phyloP scores from a whole-genome alignment of 2,113 vertebrate species.

The Mola mola region DNA sequence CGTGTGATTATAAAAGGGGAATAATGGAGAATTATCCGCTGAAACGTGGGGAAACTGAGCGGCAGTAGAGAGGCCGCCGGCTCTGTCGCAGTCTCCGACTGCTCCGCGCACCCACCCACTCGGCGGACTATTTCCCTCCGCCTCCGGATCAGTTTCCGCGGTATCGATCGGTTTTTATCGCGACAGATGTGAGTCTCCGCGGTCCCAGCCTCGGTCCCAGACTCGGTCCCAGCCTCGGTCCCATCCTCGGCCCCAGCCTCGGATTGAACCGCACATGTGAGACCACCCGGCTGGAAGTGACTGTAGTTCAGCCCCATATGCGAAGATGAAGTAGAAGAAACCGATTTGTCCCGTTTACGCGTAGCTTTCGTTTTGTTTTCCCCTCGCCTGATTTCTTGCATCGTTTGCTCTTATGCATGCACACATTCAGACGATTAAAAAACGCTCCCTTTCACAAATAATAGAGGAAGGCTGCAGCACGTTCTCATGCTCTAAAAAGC shows the following conservation, averaged over 20 bases:
- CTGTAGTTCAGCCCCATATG: constrained; percentile 17
- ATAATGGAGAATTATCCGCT: not conserved
- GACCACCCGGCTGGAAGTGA: constrained; percentile 83
- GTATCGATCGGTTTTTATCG: constrained; percentile 96
- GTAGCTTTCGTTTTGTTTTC: too few relatives aligned
- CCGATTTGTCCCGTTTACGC: constrained; percentile 8
- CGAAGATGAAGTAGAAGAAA: not conserved
- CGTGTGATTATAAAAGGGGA: too few relatives aligned
- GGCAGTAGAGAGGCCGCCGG: constrained; percentile 53
- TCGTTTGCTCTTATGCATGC: not conserved
- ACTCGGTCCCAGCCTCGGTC: constrained; percentile 83
- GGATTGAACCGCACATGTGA: constrained; percentile 87
- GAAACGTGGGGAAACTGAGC: constrained; percentile 42
- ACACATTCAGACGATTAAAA: not conserved
- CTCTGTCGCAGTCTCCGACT: constrained; percentile 75
- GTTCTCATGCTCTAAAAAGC: too few relatives aligned
- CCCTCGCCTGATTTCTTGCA: not conserved
- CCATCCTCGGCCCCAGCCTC: too few relatives aligned
- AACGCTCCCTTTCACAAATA: too few relatives aligned
- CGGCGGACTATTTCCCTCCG: constrained; percentile 88
- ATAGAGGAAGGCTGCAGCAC: too few relatives aligned
- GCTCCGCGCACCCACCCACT: constrained; percentile 85
- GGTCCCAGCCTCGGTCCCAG: constrained; percentile 83
- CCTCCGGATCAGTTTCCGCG: constrained; percentile 93
- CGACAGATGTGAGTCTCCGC: constrained; percentile 92